Percentiles rank a stretch among this genome's conserved stretches.
These are phyloP conservation scores for Axea sp. DNA, from an alignment of 2,888 invertebrate genomes.

Conservation along the genomic window DNA sequence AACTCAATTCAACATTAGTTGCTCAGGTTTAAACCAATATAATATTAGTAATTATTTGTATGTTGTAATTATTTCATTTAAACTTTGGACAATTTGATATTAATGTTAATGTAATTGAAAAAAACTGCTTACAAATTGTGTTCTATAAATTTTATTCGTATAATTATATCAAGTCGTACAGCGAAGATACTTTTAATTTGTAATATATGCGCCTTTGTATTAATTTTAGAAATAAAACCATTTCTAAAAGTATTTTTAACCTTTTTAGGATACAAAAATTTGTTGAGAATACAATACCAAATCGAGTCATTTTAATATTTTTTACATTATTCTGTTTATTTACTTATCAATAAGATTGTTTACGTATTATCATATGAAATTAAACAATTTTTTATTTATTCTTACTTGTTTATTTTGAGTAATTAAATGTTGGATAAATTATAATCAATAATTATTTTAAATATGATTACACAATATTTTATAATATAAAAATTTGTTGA, in stretches of 20 bases:
- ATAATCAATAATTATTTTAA: conserved; percentile 1
- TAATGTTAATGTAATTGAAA: conserved; percentile 1
- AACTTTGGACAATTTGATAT: conserved; percentile 8
- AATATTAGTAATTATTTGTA: neutral
- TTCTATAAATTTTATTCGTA: no score
- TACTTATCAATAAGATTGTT: no score
- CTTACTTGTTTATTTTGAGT: no score
- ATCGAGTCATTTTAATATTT: no score
- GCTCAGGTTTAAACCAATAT: conserved; percentile 16
- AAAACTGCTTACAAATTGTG: neutral
- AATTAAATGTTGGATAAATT: no score
- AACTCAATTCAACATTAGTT: conserved; percentile 5
- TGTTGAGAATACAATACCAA: no score
- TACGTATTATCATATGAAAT: no score
- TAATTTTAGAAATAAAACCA: conserved; percentile 7
- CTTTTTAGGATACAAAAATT: conserved; percentile 17
- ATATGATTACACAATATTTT: neutral
- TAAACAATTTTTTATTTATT: no score
- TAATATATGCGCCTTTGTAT: no score
- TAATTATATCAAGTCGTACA: no score
- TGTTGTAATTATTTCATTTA: neutral
- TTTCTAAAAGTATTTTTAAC: conserved; percentile 17
- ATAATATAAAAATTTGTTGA: neutral
- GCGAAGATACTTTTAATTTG: no score
- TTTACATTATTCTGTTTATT: no score